Conservation (phyloP, 2,888 invertebrate genomes). For the Eristalis pertinax region DNA sequence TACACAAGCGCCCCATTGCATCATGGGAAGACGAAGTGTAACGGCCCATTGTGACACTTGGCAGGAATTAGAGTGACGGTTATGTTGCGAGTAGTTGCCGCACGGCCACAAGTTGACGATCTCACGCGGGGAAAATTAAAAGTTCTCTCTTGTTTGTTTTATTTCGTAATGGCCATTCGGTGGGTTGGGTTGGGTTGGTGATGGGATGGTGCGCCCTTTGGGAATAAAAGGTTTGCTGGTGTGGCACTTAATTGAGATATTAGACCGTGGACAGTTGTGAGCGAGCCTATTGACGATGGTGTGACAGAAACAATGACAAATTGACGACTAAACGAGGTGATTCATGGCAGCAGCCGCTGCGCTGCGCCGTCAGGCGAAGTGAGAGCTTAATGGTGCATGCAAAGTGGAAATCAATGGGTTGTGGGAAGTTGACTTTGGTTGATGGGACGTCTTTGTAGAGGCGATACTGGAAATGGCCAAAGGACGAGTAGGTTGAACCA, state of each 20-base stretch:
- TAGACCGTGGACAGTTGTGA: constrained; percentile 22
- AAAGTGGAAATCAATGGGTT: constrained; percentile 5
- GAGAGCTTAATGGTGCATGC: constrained; percentile 32
- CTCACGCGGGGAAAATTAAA: constrained; percentile 63
- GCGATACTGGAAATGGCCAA: no score
- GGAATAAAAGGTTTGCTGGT: constrained; percentile 34
- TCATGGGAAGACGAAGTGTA: constrained; percentile 42
- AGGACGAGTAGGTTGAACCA: neutral
- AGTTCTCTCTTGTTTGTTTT: neutral
- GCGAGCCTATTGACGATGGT: neutral
- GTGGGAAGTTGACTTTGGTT: neutral
- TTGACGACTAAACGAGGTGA: constrained; percentile 33
- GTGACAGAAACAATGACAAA: constrained; percentile 46
- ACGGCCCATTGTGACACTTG: constrained; percentile 52
- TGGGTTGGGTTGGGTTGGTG: neutral
- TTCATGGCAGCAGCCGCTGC: constrained; percentile 32
- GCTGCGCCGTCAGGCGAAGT: neutral
- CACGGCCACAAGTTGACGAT: constrained; percentile 17
- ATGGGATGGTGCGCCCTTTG: neutral
- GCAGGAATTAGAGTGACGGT: constrained; percentile 40
- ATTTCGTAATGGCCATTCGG: constrained; percentile 45
- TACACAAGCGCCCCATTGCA: constrained; percentile 6
- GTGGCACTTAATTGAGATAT: constrained; percentile 65
- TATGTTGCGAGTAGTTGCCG: constrained; percentile 11
- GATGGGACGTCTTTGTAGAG: no score